phyloP scores from a whole-genome alignment of 1,140 invertebrate species.

The Plutomurus gul region DNA sequence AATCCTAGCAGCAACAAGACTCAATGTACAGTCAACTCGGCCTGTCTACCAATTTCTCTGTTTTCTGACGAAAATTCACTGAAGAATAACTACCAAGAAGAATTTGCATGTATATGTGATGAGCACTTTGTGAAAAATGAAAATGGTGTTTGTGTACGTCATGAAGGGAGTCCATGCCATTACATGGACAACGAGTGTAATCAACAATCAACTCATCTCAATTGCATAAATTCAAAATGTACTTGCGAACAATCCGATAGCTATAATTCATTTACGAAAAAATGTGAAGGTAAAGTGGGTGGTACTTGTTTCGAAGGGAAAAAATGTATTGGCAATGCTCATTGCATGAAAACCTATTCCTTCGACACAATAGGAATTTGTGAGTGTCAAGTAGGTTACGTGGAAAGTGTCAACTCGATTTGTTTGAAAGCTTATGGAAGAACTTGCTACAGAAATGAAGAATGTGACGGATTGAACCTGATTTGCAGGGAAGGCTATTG shows the following conservation, averaged over 20 bases:
- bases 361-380: constrained; percentile 8
- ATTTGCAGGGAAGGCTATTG: constrained; percentile 32
- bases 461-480: constrained; percentile 24
- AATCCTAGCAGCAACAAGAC: no score
- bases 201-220: not conserved
- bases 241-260: constrained; percentile 17
- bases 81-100: not conserved
- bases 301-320: constrained; percentile 29
- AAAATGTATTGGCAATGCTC: constrained; percentile 7
- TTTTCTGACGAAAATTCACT: not conserved
- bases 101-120: not conserved
- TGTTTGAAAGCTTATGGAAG: not conserved
- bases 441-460: not conserved
- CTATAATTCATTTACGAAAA: not conserved
- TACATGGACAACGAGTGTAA: constrained; percentile 1
- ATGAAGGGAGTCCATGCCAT: not conserved
- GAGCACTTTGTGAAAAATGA: not conserved
- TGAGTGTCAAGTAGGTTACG: constrained; percentile 28
- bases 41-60: not conserved
- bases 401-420: not conserved
- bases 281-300: constrained; percentile 19
- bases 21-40: no score
- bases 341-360: not conserved
- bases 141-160: not conserved
- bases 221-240: constrained; percentile 29